A percentile compares a stretch with the other conserved stretches of the same genome.
These are phyloP conservation scores for Coelopa pilipes DNA, from an alignment of 2,888 invertebrate species.

Conservation along the genomic window DNA sequence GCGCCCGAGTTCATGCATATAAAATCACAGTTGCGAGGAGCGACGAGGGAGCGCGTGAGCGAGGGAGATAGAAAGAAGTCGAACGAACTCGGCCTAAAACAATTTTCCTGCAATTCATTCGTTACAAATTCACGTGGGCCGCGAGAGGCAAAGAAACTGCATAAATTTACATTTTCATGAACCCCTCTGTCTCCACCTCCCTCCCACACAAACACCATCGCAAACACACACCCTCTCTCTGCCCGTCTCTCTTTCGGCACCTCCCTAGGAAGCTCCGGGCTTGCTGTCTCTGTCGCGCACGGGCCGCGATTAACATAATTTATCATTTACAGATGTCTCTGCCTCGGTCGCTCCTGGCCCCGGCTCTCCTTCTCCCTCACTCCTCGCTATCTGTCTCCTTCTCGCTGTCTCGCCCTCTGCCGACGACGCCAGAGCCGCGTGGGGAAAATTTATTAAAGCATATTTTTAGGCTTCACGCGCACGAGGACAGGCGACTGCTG, in stretches of 20 bases:
- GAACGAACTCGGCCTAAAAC: constrained; percentile 15
- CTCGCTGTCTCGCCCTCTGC: not conserved
- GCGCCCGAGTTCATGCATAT: not conserved
- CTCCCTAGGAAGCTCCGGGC: not conserved
- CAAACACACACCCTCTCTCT: not conserved
- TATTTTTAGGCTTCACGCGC: constrained; percentile 29
- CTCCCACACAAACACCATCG: not conserved
- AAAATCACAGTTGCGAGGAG: not conserved
- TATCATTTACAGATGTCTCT: constrained; percentile 37
- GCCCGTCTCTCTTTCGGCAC: not conserved
- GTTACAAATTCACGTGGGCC: constrained; percentile 22
- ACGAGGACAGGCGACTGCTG: too few relatives aligned
- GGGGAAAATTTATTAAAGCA: constrained; percentile 33
- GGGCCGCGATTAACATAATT: constrained; percentile 34
- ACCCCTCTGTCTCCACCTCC: not conserved
- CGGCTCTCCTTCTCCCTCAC: too few relatives aligned
- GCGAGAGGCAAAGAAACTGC: constrained; percentile 16
- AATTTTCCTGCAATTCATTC: constrained; percentile 27
- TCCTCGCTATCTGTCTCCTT: too few relatives aligned
- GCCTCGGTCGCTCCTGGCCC: not conserved
- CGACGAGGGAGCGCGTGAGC: not conserved
- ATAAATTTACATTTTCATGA: constrained; percentile 39
- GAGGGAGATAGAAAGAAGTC: not conserved
- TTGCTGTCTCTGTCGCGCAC: constrained; percentile 15
- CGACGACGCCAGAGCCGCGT: not conserved